phyloP scores from a whole-genome alignment of 2,113 vertebrate genomes.

The Bos indicus region DNA sequence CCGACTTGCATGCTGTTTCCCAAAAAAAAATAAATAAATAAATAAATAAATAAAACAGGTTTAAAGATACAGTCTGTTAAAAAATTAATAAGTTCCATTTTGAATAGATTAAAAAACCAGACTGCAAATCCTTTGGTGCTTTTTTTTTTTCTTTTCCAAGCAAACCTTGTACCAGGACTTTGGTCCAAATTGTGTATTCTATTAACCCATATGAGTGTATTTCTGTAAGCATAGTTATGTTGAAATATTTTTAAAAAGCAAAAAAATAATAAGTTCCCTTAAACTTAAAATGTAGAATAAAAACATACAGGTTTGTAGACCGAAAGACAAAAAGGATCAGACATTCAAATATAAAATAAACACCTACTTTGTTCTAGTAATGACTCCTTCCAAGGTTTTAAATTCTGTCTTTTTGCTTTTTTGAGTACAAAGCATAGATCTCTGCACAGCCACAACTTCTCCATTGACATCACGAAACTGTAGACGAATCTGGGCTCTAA shows the following conservation, averaged over 20 bases:
- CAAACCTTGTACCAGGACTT: neutral
- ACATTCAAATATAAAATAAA: neutral
- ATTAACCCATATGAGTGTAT: neutral
- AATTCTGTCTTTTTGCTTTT: slow-evolving; percentile 95
- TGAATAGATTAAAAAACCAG: neutral
- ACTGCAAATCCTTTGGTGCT: neutral
- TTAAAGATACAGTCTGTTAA: neutral
- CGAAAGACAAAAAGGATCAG: neutral
- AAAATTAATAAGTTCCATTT: neutral
- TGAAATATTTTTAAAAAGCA: neutral
- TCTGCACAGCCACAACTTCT: slow-evolving; percentile 88
- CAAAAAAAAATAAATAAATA: too few species aligned
- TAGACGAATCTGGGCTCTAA: slow-evolving; percentile 94
- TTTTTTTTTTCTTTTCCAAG: neutral
- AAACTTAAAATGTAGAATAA: neutral
- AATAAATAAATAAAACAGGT: too few species aligned
- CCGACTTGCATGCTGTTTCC: neutral
- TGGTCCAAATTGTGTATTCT: neutral
- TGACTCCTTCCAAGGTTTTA: slow-evolving; percentile 95
- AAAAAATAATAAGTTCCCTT: neutral
- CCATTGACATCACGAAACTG: slow-evolving; percentile 92
- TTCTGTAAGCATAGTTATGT: neutral
- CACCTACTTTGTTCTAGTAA: slow-evolving; percentile 91
- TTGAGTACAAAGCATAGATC: slow-evolving; percentile 95
- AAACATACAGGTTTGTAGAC: neutral